Evolutionary conservation across 2,797 vertebrate species (phyloP), one percentile per base, ranked within the genome.

Genomic region (Girardinus metallicus): DNA sequence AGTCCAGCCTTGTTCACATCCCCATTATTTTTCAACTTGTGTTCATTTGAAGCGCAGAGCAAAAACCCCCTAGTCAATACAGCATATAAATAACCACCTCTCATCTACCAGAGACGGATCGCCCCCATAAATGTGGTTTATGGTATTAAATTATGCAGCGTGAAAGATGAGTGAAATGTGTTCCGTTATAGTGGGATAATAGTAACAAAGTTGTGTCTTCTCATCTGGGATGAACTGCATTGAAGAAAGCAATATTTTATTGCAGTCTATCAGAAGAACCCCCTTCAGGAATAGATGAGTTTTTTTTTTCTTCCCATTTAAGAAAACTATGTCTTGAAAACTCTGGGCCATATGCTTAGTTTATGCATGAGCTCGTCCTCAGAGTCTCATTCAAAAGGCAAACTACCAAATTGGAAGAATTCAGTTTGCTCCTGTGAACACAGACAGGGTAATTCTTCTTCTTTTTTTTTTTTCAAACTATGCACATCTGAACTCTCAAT

Each of bases 121-220:
- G 21, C 74, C 70, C 84, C 89, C 93, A 94, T 94, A 94, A 94
- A 94, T 92, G 91, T 79, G 89, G 87, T 94, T 95, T 93, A 90
- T 82, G 87, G 87, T 87, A 86, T 84, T 95, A 75, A 95, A 96
- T 95, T 89, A 96, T 96, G 95, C 87, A 96, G 75, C 2, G 16
- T 72, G 76, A 84, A 85, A 85, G 91, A 94, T 94, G 93, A 95
- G 92, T 94, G 94, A 94, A 93, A 92, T 90, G 90, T 93, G 93
- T 92, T 83, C 80, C 86, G 89, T 92, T 94, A 88, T 93, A 80
- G 83, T 84, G 78, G 82, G 79, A 93, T 90, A 86, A 87, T 84
- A 78, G 85, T 76, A 80, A 85, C 47, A 53, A 80, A 75, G 80
- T 74, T 34, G 62, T 43, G 83, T 80, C 70, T 43, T 75, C 85